Evolutionary conservation across 2,888 invertebrate genomes (phyloP).

Genomic region (Arrhopalites spinosus): DNA sequence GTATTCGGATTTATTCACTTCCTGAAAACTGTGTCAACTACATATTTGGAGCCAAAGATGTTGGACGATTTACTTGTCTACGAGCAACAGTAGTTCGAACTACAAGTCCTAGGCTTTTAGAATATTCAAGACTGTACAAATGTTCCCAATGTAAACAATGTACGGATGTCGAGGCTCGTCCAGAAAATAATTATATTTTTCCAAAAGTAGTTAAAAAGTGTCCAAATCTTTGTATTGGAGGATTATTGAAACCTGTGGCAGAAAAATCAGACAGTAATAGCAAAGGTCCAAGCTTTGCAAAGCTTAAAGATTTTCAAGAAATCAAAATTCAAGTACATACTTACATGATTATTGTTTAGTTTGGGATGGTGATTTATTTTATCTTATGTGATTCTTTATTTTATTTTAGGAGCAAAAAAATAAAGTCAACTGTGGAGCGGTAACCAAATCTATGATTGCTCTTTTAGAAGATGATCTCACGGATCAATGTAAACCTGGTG

Average conservation of each 20-base stretch:
- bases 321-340: conserved; percentile 75
- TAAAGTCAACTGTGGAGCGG: conserved; percentile 71
- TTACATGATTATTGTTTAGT: not conserved
- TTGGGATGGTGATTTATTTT: conserved; percentile 20
- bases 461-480: conserved; percentile 84
- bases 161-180: conserved; percentile 34
- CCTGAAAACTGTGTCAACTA: conserved; percentile 72
- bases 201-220: conserved; percentile 65
- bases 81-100: conserved; percentile 79
- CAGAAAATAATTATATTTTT: conserved; percentile 63
- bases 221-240: conserved; percentile 64
- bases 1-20: conserved; percentile 69
- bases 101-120: conserved; percentile 75
- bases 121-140: conserved; percentile 72
- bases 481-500: conserved; percentile 84
- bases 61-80: conserved; percentile 74
- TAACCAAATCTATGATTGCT: conserved; percentile 77
- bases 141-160: conserved; percentile 75
- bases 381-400: conserved; percentile 41
- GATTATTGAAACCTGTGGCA: conserved; percentile 64
- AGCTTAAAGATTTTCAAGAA: conserved; percentile 83
- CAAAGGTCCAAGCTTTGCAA: conserved; percentile 50
- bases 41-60: conserved; percentile 72
- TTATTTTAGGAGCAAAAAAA: conserved; percentile 73
- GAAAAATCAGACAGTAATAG: conserved; percentile 7